Evolutionary conservation across 2,797 vertebrate genomes (phyloP).

Genomic region (Artibeus jamaicensis): DNA sequence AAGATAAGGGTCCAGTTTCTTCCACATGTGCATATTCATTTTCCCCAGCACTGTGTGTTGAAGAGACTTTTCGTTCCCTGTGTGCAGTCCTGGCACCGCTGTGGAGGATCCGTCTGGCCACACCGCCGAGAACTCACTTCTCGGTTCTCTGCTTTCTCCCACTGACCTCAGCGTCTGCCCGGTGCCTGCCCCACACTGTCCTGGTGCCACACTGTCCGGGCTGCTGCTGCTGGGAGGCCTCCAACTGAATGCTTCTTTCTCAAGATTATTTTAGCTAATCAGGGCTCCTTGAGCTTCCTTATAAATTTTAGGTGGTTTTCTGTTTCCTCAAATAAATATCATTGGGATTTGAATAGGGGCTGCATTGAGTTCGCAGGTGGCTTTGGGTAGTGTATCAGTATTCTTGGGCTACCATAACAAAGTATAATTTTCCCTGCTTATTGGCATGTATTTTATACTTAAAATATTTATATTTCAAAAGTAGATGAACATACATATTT

Average conservation of each 20-base stretch:
- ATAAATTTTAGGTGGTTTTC: background rate
- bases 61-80: background rate
- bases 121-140: background rate
- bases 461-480: conserved; percentile 26
- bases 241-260: background rate
- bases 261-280: background rate
- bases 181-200: background rate
- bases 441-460: background rate
- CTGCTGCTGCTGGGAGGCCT: background rate
- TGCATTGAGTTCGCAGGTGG: background rate
- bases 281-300: background rate
- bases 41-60: background rate
- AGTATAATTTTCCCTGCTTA: background rate
- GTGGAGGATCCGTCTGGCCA: background rate
- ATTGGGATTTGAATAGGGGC: background rate
- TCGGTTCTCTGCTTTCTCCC: background rate
- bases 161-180: background rate
- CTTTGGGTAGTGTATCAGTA: background rate
- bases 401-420: background rate
- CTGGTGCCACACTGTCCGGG: background rate
- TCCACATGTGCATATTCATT: background rate
- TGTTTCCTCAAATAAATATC: background rate
- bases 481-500: background rate
- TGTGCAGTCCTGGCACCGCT: background rate
- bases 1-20: background rate